Conservation (phyloP, 1,140 invertebrate genomes). For the Potamilus streckersoni region DNA sequence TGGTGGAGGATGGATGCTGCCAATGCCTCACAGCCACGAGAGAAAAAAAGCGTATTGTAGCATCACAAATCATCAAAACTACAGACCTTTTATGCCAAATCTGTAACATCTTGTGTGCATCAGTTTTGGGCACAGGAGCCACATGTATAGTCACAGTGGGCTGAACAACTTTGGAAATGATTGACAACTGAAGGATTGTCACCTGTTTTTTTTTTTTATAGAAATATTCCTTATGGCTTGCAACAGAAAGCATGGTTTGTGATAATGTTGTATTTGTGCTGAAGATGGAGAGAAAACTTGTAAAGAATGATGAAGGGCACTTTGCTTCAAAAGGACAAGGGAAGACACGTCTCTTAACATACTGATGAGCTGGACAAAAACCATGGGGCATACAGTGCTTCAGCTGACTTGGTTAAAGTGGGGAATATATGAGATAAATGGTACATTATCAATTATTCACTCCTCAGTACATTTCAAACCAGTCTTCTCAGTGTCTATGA, state of each 20-base stretch:
- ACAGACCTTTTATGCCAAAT: too few species aligned
- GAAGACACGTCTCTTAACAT: constrained; percentile 12
- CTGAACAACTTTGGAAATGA: too few species aligned
- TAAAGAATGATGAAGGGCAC: constrained; percentile 17
- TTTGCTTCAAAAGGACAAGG: background rate
- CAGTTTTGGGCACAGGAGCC: too few species aligned
- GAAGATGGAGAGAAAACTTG: constrained; percentile 21
- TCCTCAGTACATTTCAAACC: too few species aligned
- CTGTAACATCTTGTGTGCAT: too few species aligned
- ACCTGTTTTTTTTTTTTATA: background rate
- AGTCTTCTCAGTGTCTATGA: too few species aligned
- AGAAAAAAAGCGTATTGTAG: too few species aligned
- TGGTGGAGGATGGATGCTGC: too few species aligned
- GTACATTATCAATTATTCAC: background rate
- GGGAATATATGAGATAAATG: background rate
- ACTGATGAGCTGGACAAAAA: constrained; percentile 24
- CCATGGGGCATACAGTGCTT: constrained; percentile 10
- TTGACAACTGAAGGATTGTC: too few species aligned
- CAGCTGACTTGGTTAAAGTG: background rate
- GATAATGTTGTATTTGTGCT: constrained; percentile 21
- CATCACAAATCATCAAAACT: too few species aligned
- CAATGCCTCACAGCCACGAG: too few species aligned
- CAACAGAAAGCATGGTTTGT: constrained; percentile 25
- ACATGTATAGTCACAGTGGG: too few species aligned
- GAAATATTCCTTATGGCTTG: constrained; percentile 12